Base-by-base conservation (phyloP, 2,113 vertebrate species). In the Chaetodon trifascialis region DNA sequence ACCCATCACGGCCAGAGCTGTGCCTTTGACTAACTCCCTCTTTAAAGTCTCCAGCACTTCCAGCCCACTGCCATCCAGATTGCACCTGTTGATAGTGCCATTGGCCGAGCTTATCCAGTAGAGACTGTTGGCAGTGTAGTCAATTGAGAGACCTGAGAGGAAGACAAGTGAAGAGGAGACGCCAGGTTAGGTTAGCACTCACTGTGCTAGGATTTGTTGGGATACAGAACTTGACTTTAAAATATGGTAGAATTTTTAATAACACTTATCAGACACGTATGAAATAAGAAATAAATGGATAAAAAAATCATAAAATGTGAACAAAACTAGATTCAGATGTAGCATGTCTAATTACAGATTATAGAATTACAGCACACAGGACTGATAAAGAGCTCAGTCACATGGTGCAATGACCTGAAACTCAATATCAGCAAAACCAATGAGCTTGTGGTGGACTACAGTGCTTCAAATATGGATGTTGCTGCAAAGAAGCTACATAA, bases 71-170 rank as follows among this genome's bases (percentile, higher is more conserved):
- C 98, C 98, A 36, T 99, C 98, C 92, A 99, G 93, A 95, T 96
- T 98, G 94, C 98, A 99, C 95, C 97, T 96, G 90, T 99, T 99
- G 95, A 99, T 97, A 74, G 97, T 99, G 94, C 97, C 96, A 86
- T 99, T 99, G 95, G 97, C 96, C 1, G 98, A 99, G 94, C 97
- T 99, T 91, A 99, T 98, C 98, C 98, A 99, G 93, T 99, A 99
- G 56, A 99, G 95, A 84, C 97, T 99, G 94, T 96, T 97, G 88
- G 97, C 96, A 66, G 93, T 82, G 78, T 97, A 97, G 95, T 99
- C 98, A 93, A 99, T 95, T 0, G 98, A 97, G 82, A 99, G 96
- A 92, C 98, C 98, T 99, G 95, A 70, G 44, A 65, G 60, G 47
- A 65, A 21, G 71, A 86, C 21, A 70, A 55, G 65, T 36, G 25